Evolutionary conservation across 2,797 vertebrate genomes (phyloP), one percentile per base, ranked within the genome.

Genomic region (Petrocephalus schoutedeni): DNA sequence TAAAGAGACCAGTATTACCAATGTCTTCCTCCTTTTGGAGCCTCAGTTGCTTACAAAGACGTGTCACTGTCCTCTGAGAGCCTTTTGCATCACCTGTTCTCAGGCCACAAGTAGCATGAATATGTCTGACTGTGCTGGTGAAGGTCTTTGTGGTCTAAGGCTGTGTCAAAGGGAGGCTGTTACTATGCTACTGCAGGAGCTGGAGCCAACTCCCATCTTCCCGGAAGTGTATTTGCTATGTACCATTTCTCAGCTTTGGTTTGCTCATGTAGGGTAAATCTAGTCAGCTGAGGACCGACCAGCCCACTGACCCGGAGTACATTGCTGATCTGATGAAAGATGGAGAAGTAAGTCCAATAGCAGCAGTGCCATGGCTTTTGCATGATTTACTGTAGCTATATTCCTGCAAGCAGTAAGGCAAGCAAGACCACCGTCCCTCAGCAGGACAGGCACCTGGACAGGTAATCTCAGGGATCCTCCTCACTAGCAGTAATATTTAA

Each of bases 261-360:
- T 89, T 96, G 93, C 94, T 94, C 90, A 94, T 92, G 90, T 95
- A 96, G 95, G 94, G 90, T 94, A 95, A 93, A 91, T 94, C 94
- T 95, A 91, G 94, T 91, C 94, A 93, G 86, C 88, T 91, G 19
- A 90, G 88, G 0, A 94, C 89, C 89, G 94, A 92, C 80, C 91
- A 90, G 45, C 92, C 89, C 88, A 21, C 86, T 89, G 88, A 93
- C 92, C 85, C 95, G 95, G 95, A 95, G 90, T 86, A 0, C 83
- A 59, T 19, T 85, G 89, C 89, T 28, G 77, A 85, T 58, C 64
- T 89, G 87, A 85, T 93, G 89, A 94, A 92, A 85, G 92, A 93
- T 86, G 93, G 94, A 89, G 91, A 95, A 87, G 95, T 96, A 94
- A 95, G 95, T 94, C 88, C 85, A 45, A 1, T 16, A 12, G 14